Base-by-base conservation (phyloP, 2,888 invertebrate species). In the Azorinus chamasolen region DNA sequence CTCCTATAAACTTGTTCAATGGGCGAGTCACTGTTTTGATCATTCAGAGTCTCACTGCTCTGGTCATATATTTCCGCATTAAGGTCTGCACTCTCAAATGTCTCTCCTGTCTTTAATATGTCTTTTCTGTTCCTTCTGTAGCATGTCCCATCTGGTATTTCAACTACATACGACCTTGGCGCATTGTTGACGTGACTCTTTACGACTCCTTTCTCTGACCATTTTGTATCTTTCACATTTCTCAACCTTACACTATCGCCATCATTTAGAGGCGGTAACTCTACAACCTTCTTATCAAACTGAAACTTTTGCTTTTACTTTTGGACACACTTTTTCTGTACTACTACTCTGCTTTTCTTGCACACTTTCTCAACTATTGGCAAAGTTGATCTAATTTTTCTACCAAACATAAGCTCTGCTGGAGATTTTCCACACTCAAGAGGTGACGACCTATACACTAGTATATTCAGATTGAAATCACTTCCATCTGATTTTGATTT, bases 401-500 rank as follows among this genome's bases (percentile, higher is more conserved):
- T 54, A 10, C 54, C 54, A 22, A 24, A 24, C 12, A 24, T 16
- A 24, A 54, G 20, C 41, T 58, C 25, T 18, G 10, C 8, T 20
- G 58, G 58, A 8, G n/a, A 58, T 43, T 8, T 10, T 41, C 58
- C 58, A 37, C n/a, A 12, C 25, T 58, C 37, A n/a, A 58, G 25
- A 18, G 61, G 61, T 12, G 46, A n/a, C 22, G 61, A 48, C 6
- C 61, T 61, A 18, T 25, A 48, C 2, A 18, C 22, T n/a, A 46
- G 27, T 14, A 46, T 12, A 48, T 18, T 18, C 27, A 61, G 14
- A 20, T 61, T n/a, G 6, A 58, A 58, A 16, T 58, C 18, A 41
- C 43, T 41, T 27, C 18, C 20, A 41, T 61, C 27, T 12, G 8
- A 12, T 45, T 61, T 14, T 6, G 41, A 20, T 43, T 4, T 43